These are phyloP conservation scores for Musca domestica DNA, from an alignment of 1,140 invertebrate genomes.

Conservation along the genomic window DNA sequence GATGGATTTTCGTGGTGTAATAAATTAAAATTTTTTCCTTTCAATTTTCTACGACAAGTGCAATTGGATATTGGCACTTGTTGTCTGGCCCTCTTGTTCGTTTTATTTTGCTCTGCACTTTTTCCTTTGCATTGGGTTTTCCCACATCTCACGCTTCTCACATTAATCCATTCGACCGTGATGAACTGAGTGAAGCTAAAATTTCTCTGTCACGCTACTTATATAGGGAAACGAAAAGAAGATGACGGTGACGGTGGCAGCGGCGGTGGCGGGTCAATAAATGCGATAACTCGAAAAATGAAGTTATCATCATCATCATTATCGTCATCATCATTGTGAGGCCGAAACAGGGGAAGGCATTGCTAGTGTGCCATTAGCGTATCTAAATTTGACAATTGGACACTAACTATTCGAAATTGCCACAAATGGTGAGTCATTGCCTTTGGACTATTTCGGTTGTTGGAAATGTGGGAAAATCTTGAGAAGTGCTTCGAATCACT, in stretches of 20 bases:
- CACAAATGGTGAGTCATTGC: too few species aligned
- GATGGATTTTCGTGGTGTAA: too few species aligned
- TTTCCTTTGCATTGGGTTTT: background rate
- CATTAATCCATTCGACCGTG: background rate
- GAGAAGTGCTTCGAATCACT: too few species aligned
- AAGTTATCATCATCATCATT: slow-evolving; percentile 5
- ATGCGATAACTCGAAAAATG: slow-evolving; percentile 1
- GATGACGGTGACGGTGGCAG: too few species aligned
- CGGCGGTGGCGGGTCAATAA: background rate
- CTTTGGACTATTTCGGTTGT: too few species aligned
- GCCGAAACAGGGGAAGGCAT: background rate
- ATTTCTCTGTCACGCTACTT: slow-evolving; percentile 5
- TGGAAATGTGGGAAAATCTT: too few species aligned
- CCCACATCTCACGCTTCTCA: background rate
- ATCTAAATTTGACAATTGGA: slow-evolving; percentile 8
- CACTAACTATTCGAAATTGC: too few species aligned
- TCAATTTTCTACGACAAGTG: too few species aligned
- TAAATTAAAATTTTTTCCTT: too few species aligned
- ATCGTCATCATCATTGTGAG: background rate
- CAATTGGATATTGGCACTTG: too few species aligned
- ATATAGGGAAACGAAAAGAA: background rate
- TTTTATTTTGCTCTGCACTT: background rate
- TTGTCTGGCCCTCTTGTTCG: too few species aligned
- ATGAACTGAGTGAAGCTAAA: background rate
- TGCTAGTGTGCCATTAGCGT: background rate